Conservation (phyloP, 2,797 vertebrate genomes). For the Etheostoma nigrum region DNA sequence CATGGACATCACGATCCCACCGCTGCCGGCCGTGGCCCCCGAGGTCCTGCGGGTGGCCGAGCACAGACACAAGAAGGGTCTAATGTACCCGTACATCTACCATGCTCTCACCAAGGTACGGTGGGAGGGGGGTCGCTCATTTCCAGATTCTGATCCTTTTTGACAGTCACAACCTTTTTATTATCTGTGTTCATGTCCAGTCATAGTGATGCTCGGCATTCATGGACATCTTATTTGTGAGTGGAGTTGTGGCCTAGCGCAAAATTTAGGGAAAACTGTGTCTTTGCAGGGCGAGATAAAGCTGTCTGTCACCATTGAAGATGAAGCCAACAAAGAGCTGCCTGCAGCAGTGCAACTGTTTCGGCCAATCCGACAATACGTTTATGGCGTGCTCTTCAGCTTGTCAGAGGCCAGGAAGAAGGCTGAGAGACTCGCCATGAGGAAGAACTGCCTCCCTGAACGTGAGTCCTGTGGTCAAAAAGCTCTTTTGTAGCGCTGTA, state of each 20-base stretch:
- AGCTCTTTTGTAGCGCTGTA: background rate
- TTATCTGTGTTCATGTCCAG: background rate
- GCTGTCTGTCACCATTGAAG: slow-evolving; percentile 96
- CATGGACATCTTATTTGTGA: background rate
- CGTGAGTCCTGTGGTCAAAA: slow-evolving; percentile 79
- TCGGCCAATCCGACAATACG: slow-evolving; percentile 94
- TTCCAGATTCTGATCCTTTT: background rate
- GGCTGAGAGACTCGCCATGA: slow-evolving; percentile 93
- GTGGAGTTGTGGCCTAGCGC: slow-evolving; percentile 9
- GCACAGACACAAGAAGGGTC: slow-evolving; percentile 95
- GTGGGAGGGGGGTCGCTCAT: slow-evolving; percentile 2
- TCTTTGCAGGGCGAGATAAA: slow-evolving; percentile 94
- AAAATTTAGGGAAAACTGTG: slow-evolving; percentile 31
- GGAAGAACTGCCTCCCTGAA: slow-evolving; percentile 93
- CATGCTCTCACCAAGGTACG: slow-evolving; percentile 94
- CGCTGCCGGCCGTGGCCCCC: slow-evolving; percentile 91
- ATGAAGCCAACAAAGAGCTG: slow-evolving; percentile 97
- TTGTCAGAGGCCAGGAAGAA: slow-evolving; percentile 95
- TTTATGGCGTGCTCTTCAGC: slow-evolving; percentile 98
- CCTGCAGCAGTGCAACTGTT: slow-evolving; percentile 95
- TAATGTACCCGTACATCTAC: slow-evolving; percentile 98
- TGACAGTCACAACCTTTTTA: background rate
- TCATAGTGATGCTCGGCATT: background rate
- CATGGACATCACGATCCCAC: slow-evolving; percentile 97
- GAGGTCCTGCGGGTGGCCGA: slow-evolving; percentile 96